Conservation (phyloP, 1,140 invertebrate genomes). For the Sipha flava region DNA sequence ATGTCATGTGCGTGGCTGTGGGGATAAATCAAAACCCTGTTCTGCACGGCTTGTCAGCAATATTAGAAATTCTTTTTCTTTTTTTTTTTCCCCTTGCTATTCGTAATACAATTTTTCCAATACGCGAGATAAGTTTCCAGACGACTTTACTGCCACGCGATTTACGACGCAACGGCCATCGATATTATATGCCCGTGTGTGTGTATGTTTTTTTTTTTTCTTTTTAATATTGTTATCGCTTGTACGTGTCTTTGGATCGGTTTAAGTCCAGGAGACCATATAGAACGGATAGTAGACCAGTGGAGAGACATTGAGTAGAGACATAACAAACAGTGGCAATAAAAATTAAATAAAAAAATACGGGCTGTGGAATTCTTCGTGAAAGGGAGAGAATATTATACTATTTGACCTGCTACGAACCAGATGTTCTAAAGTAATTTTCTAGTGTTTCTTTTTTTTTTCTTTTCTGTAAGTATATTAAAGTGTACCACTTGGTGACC, state of each 20-base stretch:
- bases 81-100: background rate
- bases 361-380: background rate
- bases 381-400: background rate
- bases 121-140: slow-evolving; percentile 25
- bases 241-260: slow-evolving; percentile 28
- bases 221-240: slow-evolving; percentile 30
- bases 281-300: slow-evolving; percentile 22
- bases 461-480: too few species aligned
- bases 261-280: background rate
- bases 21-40: background rate
- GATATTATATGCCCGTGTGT: background rate
- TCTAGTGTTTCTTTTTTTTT: background rate
- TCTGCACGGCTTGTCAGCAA: background rate
- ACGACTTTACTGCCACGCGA: slow-evolving; percentile 26
- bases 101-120: slow-evolving; percentile 1
- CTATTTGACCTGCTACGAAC: background rate
- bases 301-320: background rate
- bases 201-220: background rate
- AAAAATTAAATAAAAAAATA: slow-evolving; percentile 18
- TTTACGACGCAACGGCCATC: slow-evolving; percentile 23
- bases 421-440: slow-evolving; percentile 8
- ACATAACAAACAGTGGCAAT: slow-evolving; percentile 32
- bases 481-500: background rate
- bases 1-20: background rate
- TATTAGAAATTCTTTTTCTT: background rate